Evolutionary conservation across 2,113 vertebrate genomes (phyloP), one percentile per base, ranked within the genome.

Genomic region (Cervus canadensis): DNA sequence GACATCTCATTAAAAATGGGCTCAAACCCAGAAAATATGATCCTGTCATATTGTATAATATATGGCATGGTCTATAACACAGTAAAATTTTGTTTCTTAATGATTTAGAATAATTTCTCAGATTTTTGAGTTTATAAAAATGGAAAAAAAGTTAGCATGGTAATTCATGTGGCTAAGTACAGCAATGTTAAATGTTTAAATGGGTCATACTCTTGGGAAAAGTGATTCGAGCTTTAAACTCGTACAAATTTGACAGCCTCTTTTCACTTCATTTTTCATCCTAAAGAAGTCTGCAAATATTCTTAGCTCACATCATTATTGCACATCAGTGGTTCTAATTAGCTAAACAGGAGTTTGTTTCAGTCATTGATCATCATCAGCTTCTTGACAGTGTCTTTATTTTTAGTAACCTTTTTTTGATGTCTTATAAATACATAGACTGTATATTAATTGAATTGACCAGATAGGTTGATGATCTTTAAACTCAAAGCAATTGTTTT

Each of bases 301-400:
- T 99, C 98, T 99, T 99, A 98, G 98, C 98, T 98, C 98, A 97
- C 98, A 99, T 99, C 99, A 99, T 99, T 99, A 99, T 99, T 99
- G 99, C 99, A 99, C 98, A 99, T 99, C 99, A 99, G 99, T 99
- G 98, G 97, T 98, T 99, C 99, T 99, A 99, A 99, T 99, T 99
- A 99, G 99, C 98, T 99, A 99, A 99, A 99, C 98, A 99, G 98
- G 98, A 99, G 97, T 99, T 99, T 99, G 98, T 99, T 98, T 99
- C 98, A 98, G 99, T 99, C 99, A 99, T 99, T 99, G 99, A 99
- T 99, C 99, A 99, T 99, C 99, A 99, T 99, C 99, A 99, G 17
- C 98, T 98, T 98, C 98, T 98, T 99, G 99, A 99, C 99, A 99
- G 98, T 98, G 95, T 94, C 79, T 98, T 98, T 98, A 95, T 98